Conservation (phyloP, 2,113 vertebrate genomes). For the Panthera tigris region DNA sequence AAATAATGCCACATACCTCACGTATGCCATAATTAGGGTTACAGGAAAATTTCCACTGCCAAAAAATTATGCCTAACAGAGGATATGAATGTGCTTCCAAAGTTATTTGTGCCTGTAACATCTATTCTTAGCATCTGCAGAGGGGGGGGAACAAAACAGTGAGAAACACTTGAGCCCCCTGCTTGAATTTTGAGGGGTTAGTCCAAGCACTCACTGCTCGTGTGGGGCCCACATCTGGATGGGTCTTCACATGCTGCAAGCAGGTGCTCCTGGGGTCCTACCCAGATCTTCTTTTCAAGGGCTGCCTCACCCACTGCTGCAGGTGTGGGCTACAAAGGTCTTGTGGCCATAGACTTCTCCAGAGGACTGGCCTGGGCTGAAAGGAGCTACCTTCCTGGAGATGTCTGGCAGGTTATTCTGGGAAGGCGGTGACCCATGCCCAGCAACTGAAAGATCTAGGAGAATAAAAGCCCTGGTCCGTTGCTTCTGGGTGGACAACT, state of each 20-base stretch:
- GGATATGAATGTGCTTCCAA: neutral
- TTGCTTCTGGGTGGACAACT: neutral
- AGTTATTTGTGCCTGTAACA: neutral
- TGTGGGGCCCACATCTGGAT: neutral
- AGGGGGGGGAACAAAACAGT: neutral
- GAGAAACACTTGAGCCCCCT: neutral
- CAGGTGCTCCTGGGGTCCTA: neutral
- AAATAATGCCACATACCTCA: neutral
- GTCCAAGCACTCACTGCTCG: neutral
- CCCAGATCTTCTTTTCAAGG: neutral
- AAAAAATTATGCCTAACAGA: neutral
- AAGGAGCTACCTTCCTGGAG: neutral
- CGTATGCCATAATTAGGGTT: neutral
- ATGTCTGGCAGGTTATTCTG: neutral
- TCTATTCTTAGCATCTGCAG: neutral
- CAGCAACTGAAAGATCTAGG: too few relatives aligned
- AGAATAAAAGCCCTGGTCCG: neutral
- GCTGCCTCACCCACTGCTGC: neutral
- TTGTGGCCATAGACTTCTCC: neutral
- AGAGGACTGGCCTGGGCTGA: neutral
- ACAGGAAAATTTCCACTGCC: neutral
- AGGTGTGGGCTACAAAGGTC: accelerated
- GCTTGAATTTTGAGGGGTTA: neutral
- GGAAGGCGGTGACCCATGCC: neutral
- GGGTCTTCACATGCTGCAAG: neutral